Evolutionary conservation across 2,888 invertebrate genomes (phyloP).

Genomic region (Cataglyphis albicans): DNA sequence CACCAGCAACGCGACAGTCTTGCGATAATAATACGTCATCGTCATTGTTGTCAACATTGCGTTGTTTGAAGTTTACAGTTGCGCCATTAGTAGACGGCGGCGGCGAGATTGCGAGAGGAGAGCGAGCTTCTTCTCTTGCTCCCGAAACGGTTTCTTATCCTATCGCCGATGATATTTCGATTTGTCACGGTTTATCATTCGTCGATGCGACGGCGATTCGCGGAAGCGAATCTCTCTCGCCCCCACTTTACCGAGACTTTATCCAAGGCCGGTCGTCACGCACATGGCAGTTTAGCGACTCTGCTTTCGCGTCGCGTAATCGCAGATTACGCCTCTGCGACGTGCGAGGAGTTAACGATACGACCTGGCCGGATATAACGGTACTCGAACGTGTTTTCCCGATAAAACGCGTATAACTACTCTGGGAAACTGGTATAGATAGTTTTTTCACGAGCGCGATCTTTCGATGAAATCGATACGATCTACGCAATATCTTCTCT

Average conservation of each 20-base stretch:
- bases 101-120: constrained; percentile 35
- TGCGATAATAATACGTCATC: constrained; percentile 36
- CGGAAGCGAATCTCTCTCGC: constrained; percentile 34
- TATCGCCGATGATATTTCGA: constrained; percentile 32
- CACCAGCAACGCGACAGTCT: constrained; percentile 5
- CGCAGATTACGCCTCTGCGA: constrained; percentile 12
- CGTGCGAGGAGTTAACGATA: constrained; percentile 29
- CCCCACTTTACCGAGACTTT: background rate
- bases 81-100: constrained; percentile 26
- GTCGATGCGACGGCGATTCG: constrained; percentile 29
- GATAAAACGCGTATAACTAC: constrained; percentile 17
- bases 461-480: constrained; percentile 39
- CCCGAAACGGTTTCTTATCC: constrained; percentile 35
- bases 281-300: constrained; percentile 35
- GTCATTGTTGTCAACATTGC: constrained; percentile 20
- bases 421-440: constrained; percentile 35
- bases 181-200: constrained; percentile 44
- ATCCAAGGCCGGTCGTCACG: constrained; percentile 37
- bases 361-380: constrained; percentile 48
- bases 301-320: constrained; percentile 6
- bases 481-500: constrained; percentile 22
- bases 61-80: constrained; percentile 42
- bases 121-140: constrained; percentile 3
- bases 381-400: constrained; percentile 37
- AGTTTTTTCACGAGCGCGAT: background rate